These are phyloP conservation scores for Cebus imitator DNA, from an alignment of 2,113 vertebrate genomes.

Conservation along the genomic window DNA sequence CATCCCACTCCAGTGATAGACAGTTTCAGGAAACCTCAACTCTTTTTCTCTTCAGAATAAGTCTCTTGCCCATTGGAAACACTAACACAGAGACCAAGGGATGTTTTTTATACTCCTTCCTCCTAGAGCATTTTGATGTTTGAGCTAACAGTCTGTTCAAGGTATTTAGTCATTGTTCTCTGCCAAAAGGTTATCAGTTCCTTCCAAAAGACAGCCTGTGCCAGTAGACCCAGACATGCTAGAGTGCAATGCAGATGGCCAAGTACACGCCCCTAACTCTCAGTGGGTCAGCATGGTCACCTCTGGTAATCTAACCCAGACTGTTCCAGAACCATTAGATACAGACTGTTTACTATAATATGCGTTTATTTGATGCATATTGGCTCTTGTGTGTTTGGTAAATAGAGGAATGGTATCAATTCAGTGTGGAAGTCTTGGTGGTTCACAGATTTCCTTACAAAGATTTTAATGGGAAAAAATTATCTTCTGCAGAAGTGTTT, in stretches of 20 bases:
- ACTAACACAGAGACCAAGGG: neutral
- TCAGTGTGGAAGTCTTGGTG: neutral
- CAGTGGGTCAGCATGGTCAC: neutral
- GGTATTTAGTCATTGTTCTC: neutral
- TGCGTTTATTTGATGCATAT: neutral
- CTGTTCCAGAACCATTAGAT: neutral
- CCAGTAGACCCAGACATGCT: fast-evolving
- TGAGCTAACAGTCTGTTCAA: neutral
- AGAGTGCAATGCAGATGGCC: fast-evolving
- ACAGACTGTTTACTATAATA: neutral
- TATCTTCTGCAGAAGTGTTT: neutral
- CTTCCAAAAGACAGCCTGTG: neutral
- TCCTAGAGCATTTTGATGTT: neutral
- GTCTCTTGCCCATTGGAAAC: neutral
- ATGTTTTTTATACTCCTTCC: neutral
- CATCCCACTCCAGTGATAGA: too few relatives aligned
- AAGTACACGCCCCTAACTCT: neutral
- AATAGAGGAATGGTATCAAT: neutral
- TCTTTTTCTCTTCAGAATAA: neutral
- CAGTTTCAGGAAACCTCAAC: neutral
- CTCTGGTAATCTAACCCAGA: neutral
- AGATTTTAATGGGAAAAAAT: neutral
- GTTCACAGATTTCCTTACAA: neutral
- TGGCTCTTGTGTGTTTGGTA: neutral
- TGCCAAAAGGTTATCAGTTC: neutral